Evolutionary conservation across 2,113 vertebrate species (phyloP).

Genomic region (Elgaria multicarinata): DNA sequence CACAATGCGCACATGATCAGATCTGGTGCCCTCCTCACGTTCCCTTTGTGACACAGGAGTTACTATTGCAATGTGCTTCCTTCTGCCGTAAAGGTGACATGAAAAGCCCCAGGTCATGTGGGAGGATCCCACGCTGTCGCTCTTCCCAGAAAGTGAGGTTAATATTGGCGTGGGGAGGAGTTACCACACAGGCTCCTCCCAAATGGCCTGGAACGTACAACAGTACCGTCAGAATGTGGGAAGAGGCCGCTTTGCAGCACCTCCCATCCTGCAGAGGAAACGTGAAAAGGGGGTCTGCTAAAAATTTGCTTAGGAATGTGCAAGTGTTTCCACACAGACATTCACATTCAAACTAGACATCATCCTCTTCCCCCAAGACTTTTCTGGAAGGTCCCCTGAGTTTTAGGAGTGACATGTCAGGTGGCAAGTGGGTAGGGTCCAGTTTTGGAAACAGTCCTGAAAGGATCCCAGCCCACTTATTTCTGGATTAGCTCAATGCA

Average conservation of each 20-base stretch:
- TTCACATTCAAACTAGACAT: background rate
- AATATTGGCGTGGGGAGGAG: background rate
- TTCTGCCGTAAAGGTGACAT: background rate
- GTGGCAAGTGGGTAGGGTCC: background rate
- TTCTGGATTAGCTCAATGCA: background rate
- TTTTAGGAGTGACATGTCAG: background rate
- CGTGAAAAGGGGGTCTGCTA: background rate
- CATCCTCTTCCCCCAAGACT: background rate
- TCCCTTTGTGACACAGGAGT: background rate
- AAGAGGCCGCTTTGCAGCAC: background rate
- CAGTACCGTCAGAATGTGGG: too few species aligned
- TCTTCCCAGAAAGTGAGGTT: background rate
- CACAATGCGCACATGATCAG: background rate
- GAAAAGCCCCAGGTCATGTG: background rate
- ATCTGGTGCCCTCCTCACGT: background rate
- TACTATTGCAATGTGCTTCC: background rate
- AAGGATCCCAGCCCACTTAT: background rate
- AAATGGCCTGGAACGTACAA: background rate
- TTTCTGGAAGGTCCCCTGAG: background rate
- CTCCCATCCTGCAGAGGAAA: background rate
- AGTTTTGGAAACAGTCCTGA: background rate
- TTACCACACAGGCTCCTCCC: background rate
- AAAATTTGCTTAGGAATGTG: background rate
- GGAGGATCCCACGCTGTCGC: background rate
- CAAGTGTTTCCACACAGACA: background rate